Evolutionary conservation across 1,140 invertebrate genomes (phyloP), one percentile per base, ranked within the genome.

Genomic region (Drosophila takahashii): DNA sequence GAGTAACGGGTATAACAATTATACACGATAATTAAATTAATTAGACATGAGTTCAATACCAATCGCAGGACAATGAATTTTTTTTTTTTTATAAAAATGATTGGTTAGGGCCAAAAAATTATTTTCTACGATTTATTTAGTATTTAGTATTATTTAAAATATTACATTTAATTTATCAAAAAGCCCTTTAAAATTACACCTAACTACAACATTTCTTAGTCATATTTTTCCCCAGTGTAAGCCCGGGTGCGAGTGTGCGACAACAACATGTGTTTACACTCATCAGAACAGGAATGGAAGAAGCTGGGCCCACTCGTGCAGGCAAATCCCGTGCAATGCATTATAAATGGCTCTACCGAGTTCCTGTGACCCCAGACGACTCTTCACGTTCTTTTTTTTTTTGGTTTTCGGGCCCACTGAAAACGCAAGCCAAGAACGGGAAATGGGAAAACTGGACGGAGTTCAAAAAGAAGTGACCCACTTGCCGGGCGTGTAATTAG

Each of bases 251-350:
- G 39, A 52, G 52, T 56, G 79, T 81, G 64, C 65, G 71, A 53
- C 53, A 60, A 78, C 77, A 70, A 86, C 83, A 86, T 86, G 83
- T 86, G 83, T 87, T 86, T 79, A 75, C 78, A 61, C 65, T 62
- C 78, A 62, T 56, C 56, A 47, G n/a, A 29, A 45, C 27, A 42
- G 41, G 59, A 36, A 42, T 52, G 50, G 59, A 36, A 58, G 75
- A 79, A 76, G 70, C 65, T 87, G 83, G 50, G 70, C 78, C 85
- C 78, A 64, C 78, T 86, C 60, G 69, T 81, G 81, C 77, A 81
- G 74, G 64, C 81, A 75, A 86, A 78, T 81, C 69, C 61, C 77
- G 81, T 86, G 83, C 69, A 87, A 76, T 76, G 75, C 74, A 86
- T 87, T 80, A 87, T 80, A 86, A 86, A 87, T 86, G 75, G 64